Base-by-base conservation (phyloP, 2,888 invertebrate species). In the Mythimna vitellina region DNA sequence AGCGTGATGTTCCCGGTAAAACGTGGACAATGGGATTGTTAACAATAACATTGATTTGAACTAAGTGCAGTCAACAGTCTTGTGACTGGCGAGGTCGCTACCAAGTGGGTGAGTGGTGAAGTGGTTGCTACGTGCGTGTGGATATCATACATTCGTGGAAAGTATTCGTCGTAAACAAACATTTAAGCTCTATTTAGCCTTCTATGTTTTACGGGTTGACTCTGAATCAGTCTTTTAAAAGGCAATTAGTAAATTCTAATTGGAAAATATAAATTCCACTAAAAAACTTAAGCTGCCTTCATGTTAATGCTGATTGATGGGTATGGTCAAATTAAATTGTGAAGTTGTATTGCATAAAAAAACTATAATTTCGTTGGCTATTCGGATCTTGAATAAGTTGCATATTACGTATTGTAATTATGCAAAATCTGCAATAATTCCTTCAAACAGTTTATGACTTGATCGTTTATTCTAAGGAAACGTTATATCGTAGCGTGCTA, bases 11-110 rank as follows among this genome's bases (percentile, higher is more conserved):
- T 91, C 90, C 92, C 89, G 90, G 93, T 93, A 93, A 90, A 86
- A 81, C 82, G 85, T 74, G 87, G 89, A 94, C 94, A 94, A 94
- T 94, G 91, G 89, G 85, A 93, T 93, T 93, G 92, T 90, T 85
- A 78, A 85, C 86, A 85, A 85, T 85, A 86, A 86, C 81, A 76
- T 76, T 84, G 84, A 86, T 86, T 85, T 84, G 78, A 73, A 78
- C 70, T 80, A 82, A 84, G 86, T 77, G 76, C 62, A 68, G 76
- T 70, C 69, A 71, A 78, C 71, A 66, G 57, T 70, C 63, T 64
- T 70, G 68, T 25, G 60, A 58, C 72, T 61, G 63, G 46, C 54
- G 62, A 67, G 70, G 72, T 49, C 56, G 62, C 66, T 42, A 62
- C 70, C 73, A 62, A 72, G 67, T 70, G 42, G 57, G 57, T 56